A percentile compares a stretch with the other conserved stretches of the same genome.
Conservation (phyloP, 2,113 vertebrate species). For the Todiramphus chloris region DNA sequence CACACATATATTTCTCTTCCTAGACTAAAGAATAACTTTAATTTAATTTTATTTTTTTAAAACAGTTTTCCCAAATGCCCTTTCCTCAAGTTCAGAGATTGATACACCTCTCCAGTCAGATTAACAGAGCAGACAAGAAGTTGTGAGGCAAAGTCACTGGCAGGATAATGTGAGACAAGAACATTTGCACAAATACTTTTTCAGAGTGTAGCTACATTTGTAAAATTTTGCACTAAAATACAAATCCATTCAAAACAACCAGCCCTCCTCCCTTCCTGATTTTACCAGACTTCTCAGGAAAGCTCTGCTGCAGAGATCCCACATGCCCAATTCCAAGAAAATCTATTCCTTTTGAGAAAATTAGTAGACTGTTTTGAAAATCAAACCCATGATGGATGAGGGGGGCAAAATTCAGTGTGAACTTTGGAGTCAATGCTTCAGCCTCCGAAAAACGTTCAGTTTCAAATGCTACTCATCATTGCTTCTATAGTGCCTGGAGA, state of each 20-base stretch:
- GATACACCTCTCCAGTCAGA: neutral
- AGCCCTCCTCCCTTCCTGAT: neutral
- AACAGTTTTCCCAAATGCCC: neutral
- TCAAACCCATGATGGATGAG: fast-evolving
- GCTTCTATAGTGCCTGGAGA: neutral
- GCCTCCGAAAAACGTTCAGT: neutral
- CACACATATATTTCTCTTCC: neutral
- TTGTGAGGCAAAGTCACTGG: neutral
- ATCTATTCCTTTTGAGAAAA: neutral
- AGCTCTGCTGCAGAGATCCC: neutral
- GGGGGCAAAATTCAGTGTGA: neutral
- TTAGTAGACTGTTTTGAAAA: neutral
- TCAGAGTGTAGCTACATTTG: neutral
- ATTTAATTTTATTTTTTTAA: neutral
- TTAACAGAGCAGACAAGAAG: neutral
- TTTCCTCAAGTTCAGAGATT: neutral
- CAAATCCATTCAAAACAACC: neutral
- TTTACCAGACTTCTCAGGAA: neutral
- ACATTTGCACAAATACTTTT: neutral
- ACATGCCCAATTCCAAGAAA: neutral
- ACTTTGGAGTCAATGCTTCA: neutral
- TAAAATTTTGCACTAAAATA: neutral
- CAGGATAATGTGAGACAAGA: neutral
- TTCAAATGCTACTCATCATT: neutral
- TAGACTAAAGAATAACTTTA: neutral